phyloP scores from a whole-genome alignment of 2,797 vertebrate species.

The Xenopus petersii region DNA sequence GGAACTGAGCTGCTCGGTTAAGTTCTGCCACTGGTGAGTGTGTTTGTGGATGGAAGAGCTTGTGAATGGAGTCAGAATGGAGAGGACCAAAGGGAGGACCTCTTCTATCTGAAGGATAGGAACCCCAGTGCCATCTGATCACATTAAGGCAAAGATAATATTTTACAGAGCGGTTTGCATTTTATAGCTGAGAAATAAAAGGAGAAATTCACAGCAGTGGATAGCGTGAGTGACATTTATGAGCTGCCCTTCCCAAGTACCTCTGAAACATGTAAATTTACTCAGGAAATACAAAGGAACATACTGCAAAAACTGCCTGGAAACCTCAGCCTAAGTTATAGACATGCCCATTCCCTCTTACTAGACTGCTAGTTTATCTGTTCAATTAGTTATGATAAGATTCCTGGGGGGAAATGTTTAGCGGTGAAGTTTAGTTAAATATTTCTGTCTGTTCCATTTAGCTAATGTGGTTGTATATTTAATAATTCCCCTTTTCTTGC shows the following conservation, averaged over 20 bases:
- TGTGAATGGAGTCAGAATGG: neutral
- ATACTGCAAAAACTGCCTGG: neutral
- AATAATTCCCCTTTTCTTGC: neutral
- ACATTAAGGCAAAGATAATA: slow-evolving; percentile 45
- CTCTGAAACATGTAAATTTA: slow-evolving; percentile 43
- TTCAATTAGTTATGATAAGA: slow-evolving; percentile 1
- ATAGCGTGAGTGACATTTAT: slow-evolving; percentile 46
- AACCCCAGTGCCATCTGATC: slow-evolving; percentile 42
- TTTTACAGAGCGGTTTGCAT: slow-evolving; percentile 47
- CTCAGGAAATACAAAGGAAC: slow-evolving; percentile 27
- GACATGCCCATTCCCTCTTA: neutral
- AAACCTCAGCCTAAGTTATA: neutral
- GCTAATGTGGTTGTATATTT: neutral
- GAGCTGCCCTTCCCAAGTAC: slow-evolving; percentile 35
- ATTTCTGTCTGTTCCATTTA: neutral
- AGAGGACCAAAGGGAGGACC: slow-evolving; percentile 12
- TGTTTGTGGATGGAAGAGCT: neutral
- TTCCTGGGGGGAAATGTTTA: neutral
- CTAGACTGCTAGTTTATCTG: neutral
- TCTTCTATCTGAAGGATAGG: slow-evolving; percentile 29
- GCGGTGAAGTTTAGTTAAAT: neutral
- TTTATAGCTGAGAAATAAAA: slow-evolving; percentile 44
- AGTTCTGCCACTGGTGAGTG: too few relatives aligned
- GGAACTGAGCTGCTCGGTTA: too few relatives aligned
- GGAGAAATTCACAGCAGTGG: slow-evolving; percentile 47